Base-by-base conservation (phyloP, 1,140 invertebrate species). In the Drosophila sproati region DNA sequence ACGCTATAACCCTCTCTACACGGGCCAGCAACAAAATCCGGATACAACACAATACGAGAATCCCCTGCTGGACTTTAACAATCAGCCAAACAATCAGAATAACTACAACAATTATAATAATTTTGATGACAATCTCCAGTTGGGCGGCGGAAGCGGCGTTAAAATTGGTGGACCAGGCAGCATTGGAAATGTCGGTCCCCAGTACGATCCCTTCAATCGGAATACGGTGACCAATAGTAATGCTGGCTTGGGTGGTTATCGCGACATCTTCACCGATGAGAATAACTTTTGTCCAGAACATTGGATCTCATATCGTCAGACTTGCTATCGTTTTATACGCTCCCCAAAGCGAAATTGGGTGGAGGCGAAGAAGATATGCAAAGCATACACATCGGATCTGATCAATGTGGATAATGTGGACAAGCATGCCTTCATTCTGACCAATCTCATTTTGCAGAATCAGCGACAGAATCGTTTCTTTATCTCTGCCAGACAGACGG, bases 391-490 rank as follows among this genome's bases (percentile, higher is more conserved):
- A 80, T 95, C 96, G 12, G 96, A 98, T 89, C 91, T 99, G 39
- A 93, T 97, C 0, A 95, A 96, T 71, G 94, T 98, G 5, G 96
- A 96, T 88, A 95, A 94, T 55, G 93, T 96, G 3, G 97, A 98
- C 62, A 97, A 99, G 90, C 97, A 98, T 94, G 94, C 96, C 0
- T 98, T 98, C 91, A 93, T 98, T 8, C 94, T 97, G 2, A 94
- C 96, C 70, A 95, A 97, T 80, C 93, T 99, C 4, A 94, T 96
- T 77, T 93, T 94, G 82, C 94, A 96, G 77, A 97, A 98, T 93
- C 97, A 97, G 29, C 96, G 97, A 71, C 96, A 97, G 91, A 94
- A 96, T 54, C 94, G 95, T n/a, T 98, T 97, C 96, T 98, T 97
- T 77, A 96, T 96, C 31, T 96, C 96, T 28, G 95, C 95, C 2